Base-by-base conservation (phyloP, 1,140 invertebrate species). In the Halictus rubicundus region DNA sequence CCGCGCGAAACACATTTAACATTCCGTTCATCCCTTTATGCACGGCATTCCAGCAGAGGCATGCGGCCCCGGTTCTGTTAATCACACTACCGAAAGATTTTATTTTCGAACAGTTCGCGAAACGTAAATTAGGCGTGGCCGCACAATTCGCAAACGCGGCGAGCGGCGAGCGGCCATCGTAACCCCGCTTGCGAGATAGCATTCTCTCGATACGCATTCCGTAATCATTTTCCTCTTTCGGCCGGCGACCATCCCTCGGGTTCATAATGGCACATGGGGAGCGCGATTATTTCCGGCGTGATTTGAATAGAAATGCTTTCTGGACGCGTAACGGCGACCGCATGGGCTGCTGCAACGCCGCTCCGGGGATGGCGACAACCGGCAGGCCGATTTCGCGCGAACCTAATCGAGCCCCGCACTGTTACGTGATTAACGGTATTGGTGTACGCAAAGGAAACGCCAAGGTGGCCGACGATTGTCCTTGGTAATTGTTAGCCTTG, bases 401-500 rank as follows among this genome's bases (percentile, higher is more conserved):
- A 60, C 14, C 74, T 39, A 70, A 57, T 49, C 64, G 72, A 68
- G 49, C 0, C 14, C 25, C 27, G 37, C 21, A 52, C 39, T 42
- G 63, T 78, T 59, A 77, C 46, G 77, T 77, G 77, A 88, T 89
- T 88, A 89, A 88, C 85, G 84, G 78, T 83, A 72, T 82, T 42
- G 46, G 61, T 59, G 57, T 79, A 42, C 74, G 87, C 59, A 84
- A 87, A 86, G 88, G 82, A 85, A 83, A 79, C 72, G 70, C 65
- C 72, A 76, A 84, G 83, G 76, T 59, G 66, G 23, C 72, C 78
- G 27, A 77, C 75, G 74, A 79, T 64, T 79, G 83, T 85, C 82
- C 80, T 88, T 78, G 68, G 80, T 82, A 85, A 88, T 88, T 86
- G 85, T 87, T 85, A 39, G 63, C 64, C 71, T 83, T 83, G 69